Percentiles rank a stretch among this genome's conserved stretches.
Evolutionary conservation across 2,113 vertebrate species (phyloP).

Genomic region (Menidia beryllina): DNA sequence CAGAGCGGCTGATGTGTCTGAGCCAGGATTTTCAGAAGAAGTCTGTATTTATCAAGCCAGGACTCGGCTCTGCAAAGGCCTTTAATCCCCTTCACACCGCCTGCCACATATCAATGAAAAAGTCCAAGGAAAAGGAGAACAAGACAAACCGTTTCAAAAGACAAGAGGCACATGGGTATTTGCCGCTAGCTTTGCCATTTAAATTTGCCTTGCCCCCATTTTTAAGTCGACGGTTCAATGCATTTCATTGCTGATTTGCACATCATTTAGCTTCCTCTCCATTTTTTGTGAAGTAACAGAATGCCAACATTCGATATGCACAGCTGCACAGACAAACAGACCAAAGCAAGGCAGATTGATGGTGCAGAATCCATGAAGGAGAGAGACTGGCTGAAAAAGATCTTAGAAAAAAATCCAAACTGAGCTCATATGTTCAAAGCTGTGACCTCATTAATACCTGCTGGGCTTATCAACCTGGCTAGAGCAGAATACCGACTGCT

Average conservation of each 20-base stretch:
- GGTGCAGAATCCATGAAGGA: slow-evolving; percentile 1
- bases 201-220: slow-evolving; percentile 46
- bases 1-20: slow-evolving; percentile 48
- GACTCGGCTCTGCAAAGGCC: slow-evolving; percentile 49
- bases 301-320: slow-evolving; percentile 63
- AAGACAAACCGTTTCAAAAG: slow-evolving; percentile 73
- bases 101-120: slow-evolving; percentile 74
- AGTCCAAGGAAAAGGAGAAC: slow-evolving; percentile 52
- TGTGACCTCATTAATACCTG: slow-evolving; percentile 37
- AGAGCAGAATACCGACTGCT: slow-evolving; percentile 15
- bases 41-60: slow-evolving; percentile 61
- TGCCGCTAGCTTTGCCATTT: slow-evolving; percentile 46
- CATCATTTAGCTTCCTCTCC: slow-evolving; percentile 33
- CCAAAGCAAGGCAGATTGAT: slow-evolving; percentile 3
- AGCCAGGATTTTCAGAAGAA: slow-evolving; percentile 72
- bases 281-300: background rate
- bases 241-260: slow-evolving; percentile 53
- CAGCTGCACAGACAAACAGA: slow-evolving; percentile 63
- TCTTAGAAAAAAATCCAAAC: slow-evolving; percentile 11
- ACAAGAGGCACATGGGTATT: slow-evolving; percentile 42
- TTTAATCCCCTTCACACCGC: slow-evolving; percentile 72
- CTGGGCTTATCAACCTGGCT: slow-evolving; percentile 32
- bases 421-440: slow-evolving; percentile 33
- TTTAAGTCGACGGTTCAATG: slow-evolving; percentile 52
- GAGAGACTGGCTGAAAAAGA: slow-evolving; percentile 41